Conservation (phyloP, 2,888 invertebrate species). For the Epinotia demarniana region DNA sequence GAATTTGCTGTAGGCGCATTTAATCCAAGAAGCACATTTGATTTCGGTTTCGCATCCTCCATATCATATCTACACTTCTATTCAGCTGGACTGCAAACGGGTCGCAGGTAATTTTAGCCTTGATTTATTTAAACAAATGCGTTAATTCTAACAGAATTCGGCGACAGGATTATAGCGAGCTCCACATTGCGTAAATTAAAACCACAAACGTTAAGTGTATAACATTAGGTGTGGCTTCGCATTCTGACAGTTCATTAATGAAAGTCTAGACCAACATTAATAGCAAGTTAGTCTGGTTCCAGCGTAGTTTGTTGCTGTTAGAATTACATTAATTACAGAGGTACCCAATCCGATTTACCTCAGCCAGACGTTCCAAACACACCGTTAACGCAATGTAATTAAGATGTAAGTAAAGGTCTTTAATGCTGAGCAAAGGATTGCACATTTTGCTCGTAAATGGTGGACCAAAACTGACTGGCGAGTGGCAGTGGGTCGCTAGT, state of each 20-base stretch:
- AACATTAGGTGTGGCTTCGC: background rate
- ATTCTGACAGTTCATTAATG: background rate
- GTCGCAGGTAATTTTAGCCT: background rate
- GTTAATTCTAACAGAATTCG: background rate
- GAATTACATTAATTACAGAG: background rate
- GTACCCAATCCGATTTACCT: background rate
- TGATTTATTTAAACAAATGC: background rate
- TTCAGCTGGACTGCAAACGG: background rate
- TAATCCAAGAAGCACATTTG: background rate
- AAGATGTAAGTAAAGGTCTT: background rate
- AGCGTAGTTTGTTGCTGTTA: background rate
- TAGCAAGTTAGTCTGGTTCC: background rate
- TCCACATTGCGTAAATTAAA: no score
- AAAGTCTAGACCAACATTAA: background rate
- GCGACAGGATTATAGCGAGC: background rate
- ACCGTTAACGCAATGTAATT: background rate
- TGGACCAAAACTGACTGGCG: background rate
- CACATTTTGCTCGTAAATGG: background rate
- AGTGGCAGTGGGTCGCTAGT: background rate
- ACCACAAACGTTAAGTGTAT: no score
- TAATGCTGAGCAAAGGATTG: constrained; percentile 1
- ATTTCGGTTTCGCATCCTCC: background rate
- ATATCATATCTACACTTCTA: background rate
- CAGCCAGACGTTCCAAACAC: background rate
- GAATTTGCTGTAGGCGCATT: background rate